Evolutionary conservation across 2,888 invertebrate species (phyloP), one percentile per base, ranked within the genome.

Genomic region (Campoletis raptor): DNA sequence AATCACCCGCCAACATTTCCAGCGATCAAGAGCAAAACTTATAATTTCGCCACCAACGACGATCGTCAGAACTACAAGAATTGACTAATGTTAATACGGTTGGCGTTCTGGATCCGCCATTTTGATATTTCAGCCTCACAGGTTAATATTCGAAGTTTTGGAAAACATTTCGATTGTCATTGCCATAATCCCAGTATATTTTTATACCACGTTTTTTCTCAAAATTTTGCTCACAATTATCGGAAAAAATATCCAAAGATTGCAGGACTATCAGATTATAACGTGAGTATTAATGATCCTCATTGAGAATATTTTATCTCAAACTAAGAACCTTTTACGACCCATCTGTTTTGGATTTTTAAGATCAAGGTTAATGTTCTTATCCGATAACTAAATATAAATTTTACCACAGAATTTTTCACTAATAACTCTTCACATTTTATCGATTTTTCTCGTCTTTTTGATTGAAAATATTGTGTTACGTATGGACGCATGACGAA

Each of bases 61-160:
- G 30, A 30, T 12, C 15, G 15, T 9, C 30, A 15, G 30, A 61
- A 61, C 61, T 30, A 30, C 0, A 30, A 61, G 15, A 15, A 30
- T 30, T 61, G 15, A 30, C 30, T 7, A 61, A 30, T 70, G 70
- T 45, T 18, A 30, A 15, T 36, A 36, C 45, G 30, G 21, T 30
- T 30, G 24, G 30, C 70, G 12, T 70, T 48, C 48, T 48, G 48
- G 7, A 48, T 45, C 18, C 70, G 48, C 48, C 36, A 70, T 48
- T 9, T 48, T 30, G 70, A 10, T 24, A 48, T 40, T 69, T 21
- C 21, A 24, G 12, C 48, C 21, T 70, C 45, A 30, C 30, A 30
- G 45, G 45, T 36, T 30, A 70, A 36, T 15, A 66, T 77, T 66
- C 48, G 48, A 48, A 77, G 66, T 66, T 77, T 77, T 48, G 64